Evolutionary conservation across 2,113 vertebrate genomes (phyloP).

Genomic region (Chascanopsetta lugubris): DNA sequence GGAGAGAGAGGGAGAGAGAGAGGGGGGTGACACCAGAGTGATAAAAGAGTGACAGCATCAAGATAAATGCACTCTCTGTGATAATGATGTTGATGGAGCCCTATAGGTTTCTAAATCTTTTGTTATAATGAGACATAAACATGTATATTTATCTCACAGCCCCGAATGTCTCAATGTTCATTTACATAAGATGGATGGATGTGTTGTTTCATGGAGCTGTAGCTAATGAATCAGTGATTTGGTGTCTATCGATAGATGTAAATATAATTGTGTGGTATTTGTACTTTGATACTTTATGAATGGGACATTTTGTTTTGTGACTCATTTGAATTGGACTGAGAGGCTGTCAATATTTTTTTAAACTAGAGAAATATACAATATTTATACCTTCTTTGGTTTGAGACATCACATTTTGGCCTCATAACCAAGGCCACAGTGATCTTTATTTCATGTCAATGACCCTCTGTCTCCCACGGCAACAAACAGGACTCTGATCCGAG

Average conservation of each 20-base stretch:
- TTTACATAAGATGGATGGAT: too few relatives aligned
- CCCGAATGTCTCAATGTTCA: too few relatives aligned
- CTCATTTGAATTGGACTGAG: neutral
- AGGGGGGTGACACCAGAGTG: neutral
- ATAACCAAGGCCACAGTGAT: neutral
- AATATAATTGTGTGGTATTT: too few relatives aligned
- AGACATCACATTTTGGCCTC: neutral
- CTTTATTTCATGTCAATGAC: conserved; percentile 1
- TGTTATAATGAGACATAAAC: neutral
- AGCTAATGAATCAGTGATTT: too few relatives aligned
- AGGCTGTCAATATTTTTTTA: too few relatives aligned
- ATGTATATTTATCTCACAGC: neutral
- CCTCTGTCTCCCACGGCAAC: neutral
- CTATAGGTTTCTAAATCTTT: neutral
- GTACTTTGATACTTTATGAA: too few relatives aligned
- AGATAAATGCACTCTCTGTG: conserved; percentile 3
- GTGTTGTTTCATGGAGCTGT: too few relatives aligned
- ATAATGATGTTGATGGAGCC: neutral
- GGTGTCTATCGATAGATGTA: too few relatives aligned
- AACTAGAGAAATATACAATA: neutral
- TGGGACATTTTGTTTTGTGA: neutral
- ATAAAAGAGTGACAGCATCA: conserved; percentile 6
- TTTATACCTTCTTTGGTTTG: neutral
- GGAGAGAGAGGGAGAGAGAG: neutral
- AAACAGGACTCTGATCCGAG: conserved; percentile 5